A percentile compares a stretch with the other conserved stretches of the same genome.
These are phyloP conservation scores for Julus scanicus DNA, from an alignment of 2,888 invertebrate genomes.

Conservation along the genomic window DNA sequence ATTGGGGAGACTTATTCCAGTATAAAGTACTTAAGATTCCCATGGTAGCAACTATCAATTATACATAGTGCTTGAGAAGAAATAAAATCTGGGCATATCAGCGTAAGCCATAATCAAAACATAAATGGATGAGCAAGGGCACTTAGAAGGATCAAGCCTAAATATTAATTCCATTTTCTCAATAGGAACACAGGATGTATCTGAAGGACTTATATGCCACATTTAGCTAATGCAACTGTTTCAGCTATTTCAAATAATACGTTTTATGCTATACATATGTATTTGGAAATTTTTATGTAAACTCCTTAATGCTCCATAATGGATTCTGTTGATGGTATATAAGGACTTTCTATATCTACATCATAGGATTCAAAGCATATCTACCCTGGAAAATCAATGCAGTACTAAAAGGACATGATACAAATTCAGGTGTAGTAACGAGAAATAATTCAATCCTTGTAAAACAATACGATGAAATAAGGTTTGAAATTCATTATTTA, in stretches of 20 bases:
- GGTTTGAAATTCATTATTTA: neutral
- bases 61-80: slow-evolving; percentile 2
- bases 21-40: neutral
- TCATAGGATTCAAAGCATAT: neutral
- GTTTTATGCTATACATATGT: neutral
- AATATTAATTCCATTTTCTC: neutral
- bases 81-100: slow-evolving; percentile 7
- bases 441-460: neutral
- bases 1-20: neutral
- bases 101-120: slow-evolving; percentile 2
- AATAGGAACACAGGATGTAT: neutral
- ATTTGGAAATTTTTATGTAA: neutral
- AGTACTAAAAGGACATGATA: neutral
- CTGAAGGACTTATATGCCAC: neutral
- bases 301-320: neutral
- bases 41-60: slow-evolving; percentile 1
- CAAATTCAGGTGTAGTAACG: neutral
- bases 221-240: slow-evolving; percentile 10
- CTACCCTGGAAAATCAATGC: neutral
- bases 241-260: slow-evolving; percentile 12
- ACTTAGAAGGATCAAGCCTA: slow-evolving; percentile 14
- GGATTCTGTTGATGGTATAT: neutral
- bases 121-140: slow-evolving; percentile 19
- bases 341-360: neutral
- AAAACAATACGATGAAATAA: neutral